A percentile compares a stretch with the other conserved stretches of the same genome.
Conservation (phyloP, 2,888 invertebrate species). For the Kuschelorhynchus macadamiae region DNA sequence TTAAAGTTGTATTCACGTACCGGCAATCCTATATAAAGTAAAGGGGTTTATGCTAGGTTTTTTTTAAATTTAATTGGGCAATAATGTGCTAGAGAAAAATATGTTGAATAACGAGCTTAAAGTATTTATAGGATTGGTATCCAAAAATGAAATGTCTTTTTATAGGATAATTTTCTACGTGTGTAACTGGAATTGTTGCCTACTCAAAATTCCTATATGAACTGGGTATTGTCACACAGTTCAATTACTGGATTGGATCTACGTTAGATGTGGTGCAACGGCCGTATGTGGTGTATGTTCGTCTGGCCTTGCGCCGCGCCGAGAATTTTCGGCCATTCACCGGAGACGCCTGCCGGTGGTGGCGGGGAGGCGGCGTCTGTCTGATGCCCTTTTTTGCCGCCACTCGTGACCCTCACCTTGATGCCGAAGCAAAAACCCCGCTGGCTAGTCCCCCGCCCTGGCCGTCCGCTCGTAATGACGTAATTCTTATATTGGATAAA, state of each 20-base stretch:
- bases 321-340: slow-evolving; percentile 48
- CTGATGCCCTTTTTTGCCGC: slow-evolving; percentile 44
- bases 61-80: too few relatives aligned
- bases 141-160: too few relatives aligned
- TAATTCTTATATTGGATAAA: slow-evolving; percentile 4
- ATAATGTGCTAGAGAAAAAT: too few relatives aligned
- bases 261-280: slow-evolving; percentile 30
- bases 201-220: too few relatives aligned
- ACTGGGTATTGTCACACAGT: too few relatives aligned
- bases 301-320: slow-evolving; percentile 46
- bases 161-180: too few relatives aligned
- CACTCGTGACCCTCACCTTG: slow-evolving; percentile 47
- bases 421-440: slow-evolving; percentile 25
- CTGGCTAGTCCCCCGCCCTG: slow-evolving; percentile 10
- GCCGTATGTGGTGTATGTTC: slow-evolving; percentile 28
- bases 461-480: slow-evolving; percentile 22
- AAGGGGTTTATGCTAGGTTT: too few relatives aligned
- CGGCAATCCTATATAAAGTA: too few relatives aligned
- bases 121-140: too few relatives aligned
- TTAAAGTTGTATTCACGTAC: too few relatives aligned
- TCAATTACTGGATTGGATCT: slow-evolving; percentile 13
- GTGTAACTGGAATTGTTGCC: too few relatives aligned
- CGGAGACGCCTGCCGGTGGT: slow-evolving; percentile 40
- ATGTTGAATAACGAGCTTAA: too few relatives aligned
- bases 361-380: slow-evolving; percentile 35